Conservation (phyloP, 2,797 vertebrate genomes). For the Alfaro cultratus region DNA sequence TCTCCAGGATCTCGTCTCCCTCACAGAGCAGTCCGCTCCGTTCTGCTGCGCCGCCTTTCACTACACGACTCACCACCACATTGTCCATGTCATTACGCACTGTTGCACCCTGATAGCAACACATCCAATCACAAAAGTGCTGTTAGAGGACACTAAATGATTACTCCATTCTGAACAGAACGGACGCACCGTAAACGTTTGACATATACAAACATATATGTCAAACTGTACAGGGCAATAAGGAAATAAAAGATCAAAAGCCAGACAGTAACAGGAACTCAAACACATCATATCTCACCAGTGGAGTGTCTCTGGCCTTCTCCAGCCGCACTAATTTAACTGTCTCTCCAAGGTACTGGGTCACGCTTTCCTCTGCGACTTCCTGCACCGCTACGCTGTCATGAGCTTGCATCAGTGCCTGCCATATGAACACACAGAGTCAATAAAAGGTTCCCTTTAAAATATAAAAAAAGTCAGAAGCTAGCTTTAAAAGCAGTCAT, state of each 20-base stretch:
- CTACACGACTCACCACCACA: constrained; percentile 95
- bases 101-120: constrained; percentile 86
- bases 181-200: neutral
- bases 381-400: constrained; percentile 92
- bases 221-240: neutral
- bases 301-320: constrained; percentile 90
- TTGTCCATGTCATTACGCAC: constrained; percentile 95
- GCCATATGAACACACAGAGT: constrained; percentile 39
- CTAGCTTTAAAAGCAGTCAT: constrained; percentile 18
- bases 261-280: neutral
- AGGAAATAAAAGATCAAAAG: neutral
- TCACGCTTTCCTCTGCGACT: constrained; percentile 84
- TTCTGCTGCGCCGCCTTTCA: constrained; percentile 92
- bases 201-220: too few species aligned
- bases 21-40: constrained; percentile 91
- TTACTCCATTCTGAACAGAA: neutral
- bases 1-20: constrained; percentile 96
- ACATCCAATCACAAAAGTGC: constrained; percentile 2
- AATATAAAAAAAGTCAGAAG: constrained; percentile 32
- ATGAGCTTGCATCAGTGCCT: constrained; percentile 94
- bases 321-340: constrained; percentile 96
- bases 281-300: constrained; percentile 82
- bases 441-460: neutral
- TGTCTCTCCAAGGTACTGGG: constrained; percentile 88
- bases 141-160: neutral